These are phyloP conservation scores for Magallana angulata DNA, from an alignment of 1,140 invertebrate species.

Conservation along the genomic window DNA sequence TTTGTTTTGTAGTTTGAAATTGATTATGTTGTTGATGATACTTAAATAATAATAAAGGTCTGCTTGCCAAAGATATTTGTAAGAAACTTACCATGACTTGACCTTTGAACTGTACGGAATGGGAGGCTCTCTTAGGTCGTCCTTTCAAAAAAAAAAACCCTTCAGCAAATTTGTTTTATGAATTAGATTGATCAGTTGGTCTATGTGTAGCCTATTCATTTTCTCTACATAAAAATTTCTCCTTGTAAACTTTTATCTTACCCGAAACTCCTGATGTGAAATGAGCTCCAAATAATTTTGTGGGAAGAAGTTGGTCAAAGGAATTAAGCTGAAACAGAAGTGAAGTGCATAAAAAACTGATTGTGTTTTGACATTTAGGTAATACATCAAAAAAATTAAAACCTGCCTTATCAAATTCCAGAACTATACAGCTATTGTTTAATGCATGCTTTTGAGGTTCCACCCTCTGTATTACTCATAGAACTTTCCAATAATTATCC, in stretches of 20 bases:
- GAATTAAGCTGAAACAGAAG: conserved; percentile 29
- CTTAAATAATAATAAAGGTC: background rate
- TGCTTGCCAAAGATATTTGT: background rate
- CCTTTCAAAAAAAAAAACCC: background rate
- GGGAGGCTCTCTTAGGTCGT: conserved; percentile 21
- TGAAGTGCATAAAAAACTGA: background rate
- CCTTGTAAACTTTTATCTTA: background rate
- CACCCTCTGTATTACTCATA: too few relatives aligned
- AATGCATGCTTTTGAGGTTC: too few relatives aligned
- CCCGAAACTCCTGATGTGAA: conserved; percentile 29
- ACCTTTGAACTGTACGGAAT: conserved; percentile 32
- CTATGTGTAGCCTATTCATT: too few relatives aligned
- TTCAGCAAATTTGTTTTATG: too few relatives aligned
- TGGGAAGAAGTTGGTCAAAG: conserved; percentile 35
- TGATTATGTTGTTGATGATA: background rate
- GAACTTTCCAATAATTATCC: too few relatives aligned
- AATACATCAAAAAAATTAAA: background rate
- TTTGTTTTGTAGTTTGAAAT: too few relatives aligned
- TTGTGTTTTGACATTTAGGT: background rate
- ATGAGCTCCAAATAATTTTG: conserved; percentile 33
- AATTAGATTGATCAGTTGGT: too few relatives aligned
- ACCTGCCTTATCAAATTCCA: too few relatives aligned
- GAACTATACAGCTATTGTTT: too few relatives aligned
- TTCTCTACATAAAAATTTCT: too few relatives aligned
- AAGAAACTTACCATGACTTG: conserved; percentile 7